Conservation (phyloP, 2,888 invertebrate species). For the Lithophane leautieri region DNA sequence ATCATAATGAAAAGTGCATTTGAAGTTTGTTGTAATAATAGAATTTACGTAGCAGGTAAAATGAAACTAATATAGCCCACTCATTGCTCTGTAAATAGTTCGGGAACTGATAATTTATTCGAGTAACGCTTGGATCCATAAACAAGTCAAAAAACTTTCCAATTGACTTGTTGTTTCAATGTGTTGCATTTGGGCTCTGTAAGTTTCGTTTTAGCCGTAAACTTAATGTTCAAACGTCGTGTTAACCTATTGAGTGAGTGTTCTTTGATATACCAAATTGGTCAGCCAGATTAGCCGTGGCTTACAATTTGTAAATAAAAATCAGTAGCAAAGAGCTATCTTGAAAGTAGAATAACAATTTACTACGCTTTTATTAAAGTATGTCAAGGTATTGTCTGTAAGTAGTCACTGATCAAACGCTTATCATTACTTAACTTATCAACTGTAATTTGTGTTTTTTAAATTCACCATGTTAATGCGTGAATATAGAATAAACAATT, state of each 20-base stretch:
- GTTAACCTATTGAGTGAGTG: conserved; percentile 35
- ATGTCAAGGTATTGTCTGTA: conserved; percentile 51
- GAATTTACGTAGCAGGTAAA: conserved; percentile 21
- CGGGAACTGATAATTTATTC: conserved; percentile 1
- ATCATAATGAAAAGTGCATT: conserved; percentile 46
- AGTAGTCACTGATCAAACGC: conserved; percentile 55
- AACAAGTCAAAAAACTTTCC: conserved; percentile 7
- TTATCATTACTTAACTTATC: conserved; percentile 50
- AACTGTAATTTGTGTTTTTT: conserved; percentile 48
- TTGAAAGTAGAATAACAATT: conserved; percentile 12
- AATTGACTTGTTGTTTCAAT: conserved; percentile 3
- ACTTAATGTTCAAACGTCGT: conserved; percentile 19
- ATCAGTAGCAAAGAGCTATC: conserved; percentile 27
- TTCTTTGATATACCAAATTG: conserved; percentile 29
- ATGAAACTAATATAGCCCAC: conserved; percentile 2
- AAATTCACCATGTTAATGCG: conserved; percentile 63
- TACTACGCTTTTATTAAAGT: conserved; percentile 37
- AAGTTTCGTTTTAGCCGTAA: conserved; percentile 34
- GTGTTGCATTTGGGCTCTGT: conserved; percentile 1
- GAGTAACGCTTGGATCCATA: not conserved
- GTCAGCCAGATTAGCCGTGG: conserved; percentile 17
- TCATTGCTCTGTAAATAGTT: conserved; percentile 8
- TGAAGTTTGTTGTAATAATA: conserved; percentile 35
- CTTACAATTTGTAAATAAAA: conserved; percentile 54
- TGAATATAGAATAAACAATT: conserved; percentile 74